A percentile compares a stretch with the other conserved stretches of the same genome.
phyloP scores from a whole-genome alignment of 2,888 invertebrate genomes.

The Nasonia oneida region DNA sequence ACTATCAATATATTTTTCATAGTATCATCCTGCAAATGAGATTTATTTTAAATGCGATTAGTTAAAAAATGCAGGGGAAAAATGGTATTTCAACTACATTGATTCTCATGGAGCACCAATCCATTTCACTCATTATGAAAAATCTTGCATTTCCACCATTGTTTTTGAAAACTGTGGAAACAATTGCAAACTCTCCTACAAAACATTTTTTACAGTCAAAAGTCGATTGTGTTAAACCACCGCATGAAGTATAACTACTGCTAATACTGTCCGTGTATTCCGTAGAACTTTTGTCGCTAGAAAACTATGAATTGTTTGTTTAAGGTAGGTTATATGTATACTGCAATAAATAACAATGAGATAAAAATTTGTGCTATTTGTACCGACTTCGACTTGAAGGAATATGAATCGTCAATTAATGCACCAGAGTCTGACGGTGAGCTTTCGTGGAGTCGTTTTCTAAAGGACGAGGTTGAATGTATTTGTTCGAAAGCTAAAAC shows the following conservation, averaged over 20 bases:
- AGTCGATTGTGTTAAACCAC: slow-evolving; percentile 59
- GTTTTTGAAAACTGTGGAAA: slow-evolving; percentile 75
- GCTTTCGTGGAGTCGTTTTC: not conserved
- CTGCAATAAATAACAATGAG: not conserved
- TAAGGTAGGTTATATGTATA: not conserved
- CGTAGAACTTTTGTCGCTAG: not conserved
- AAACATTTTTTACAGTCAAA: slow-evolving; percentile 79
- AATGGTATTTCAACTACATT: slow-evolving; percentile 69
- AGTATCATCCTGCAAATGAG: slow-evolving; percentile 69
- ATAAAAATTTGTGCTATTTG: not conserved
- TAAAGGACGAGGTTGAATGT: not conserved
- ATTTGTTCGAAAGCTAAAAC: slow-evolving; percentile 6
- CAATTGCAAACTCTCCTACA: slow-evolving; percentile 73
- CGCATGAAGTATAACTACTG: not conserved
- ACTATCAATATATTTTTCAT: slow-evolving; percentile 71
- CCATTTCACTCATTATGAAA: slow-evolving; percentile 78
- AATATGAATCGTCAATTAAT: not conserved
- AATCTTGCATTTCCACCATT: slow-evolving; percentile 77
- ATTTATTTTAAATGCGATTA: slow-evolving; percentile 11
- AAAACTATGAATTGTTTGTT: not conserved
- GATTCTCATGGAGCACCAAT: slow-evolving; percentile 77
- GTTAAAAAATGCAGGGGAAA: not conserved
- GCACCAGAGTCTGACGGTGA: not conserved
- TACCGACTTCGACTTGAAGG: slow-evolving; percentile 24
- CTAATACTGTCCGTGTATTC: not conserved